A percentile compares a stretch with the other conserved stretches of the same genome.
phyloP scores from a whole-genome alignment of 2,888 invertebrate species.

The Eurytoma californica region DNA sequence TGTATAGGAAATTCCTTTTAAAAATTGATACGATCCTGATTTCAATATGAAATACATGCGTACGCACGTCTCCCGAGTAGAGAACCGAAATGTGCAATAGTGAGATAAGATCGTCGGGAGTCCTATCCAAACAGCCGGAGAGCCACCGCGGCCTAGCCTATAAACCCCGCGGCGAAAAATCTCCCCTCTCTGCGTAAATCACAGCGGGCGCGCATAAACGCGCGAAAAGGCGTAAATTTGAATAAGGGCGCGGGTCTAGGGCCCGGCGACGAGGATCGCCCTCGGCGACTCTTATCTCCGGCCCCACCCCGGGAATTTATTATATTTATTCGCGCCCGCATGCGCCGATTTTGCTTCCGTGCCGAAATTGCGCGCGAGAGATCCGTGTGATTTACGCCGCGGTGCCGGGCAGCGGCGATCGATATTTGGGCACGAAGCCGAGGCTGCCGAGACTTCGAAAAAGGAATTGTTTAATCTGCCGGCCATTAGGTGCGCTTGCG shows the following conservation, averaged over 20 bases:
- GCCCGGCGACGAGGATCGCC: slow-evolving; percentile 29
- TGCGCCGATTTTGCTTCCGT: slow-evolving; percentile 33
- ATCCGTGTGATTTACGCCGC: slow-evolving; percentile 44
- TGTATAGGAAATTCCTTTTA: too few relatives aligned
- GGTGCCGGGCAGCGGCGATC: not conserved
- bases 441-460: not conserved
- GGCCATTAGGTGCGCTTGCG: not conserved
- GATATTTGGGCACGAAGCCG: slow-evolving; percentile 32
- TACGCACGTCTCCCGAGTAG: too few relatives aligned
- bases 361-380: slow-evolving; percentile 33
- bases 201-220: not conserved
- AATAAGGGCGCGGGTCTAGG: slow-evolving; percentile 41
- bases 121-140: too few relatives aligned
- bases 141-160: not conserved
- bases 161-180: slow-evolving; percentile 16
- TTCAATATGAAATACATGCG: too few relatives aligned
- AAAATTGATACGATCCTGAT: too few relatives aligned
- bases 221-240: slow-evolving; percentile 34
- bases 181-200: slow-evolving; percentile 18
- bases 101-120: too few relatives aligned
- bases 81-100: too few relatives aligned
- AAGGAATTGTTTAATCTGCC: slow-evolving; percentile 27
- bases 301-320: slow-evolving; percentile 53
- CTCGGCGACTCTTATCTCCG: slow-evolving; percentile 28
- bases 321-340: slow-evolving; percentile 43